phyloP scores from a whole-genome alignment of 2,888 invertebrate genomes.

The Macaria notata region DNA sequence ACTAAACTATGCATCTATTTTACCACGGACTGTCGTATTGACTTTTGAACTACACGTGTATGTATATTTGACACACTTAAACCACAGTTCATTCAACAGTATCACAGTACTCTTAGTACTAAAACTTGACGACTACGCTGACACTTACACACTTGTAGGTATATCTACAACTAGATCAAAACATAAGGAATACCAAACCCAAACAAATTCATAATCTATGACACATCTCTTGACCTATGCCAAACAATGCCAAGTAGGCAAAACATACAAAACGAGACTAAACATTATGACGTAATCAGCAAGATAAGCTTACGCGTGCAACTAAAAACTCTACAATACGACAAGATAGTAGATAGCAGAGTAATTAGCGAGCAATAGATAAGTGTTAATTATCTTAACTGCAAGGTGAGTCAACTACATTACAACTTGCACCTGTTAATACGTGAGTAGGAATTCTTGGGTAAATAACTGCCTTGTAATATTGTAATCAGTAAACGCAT shows the following conservation, averaged over 20 bases:
- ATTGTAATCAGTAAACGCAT: background rate
- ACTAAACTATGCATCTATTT: no score
- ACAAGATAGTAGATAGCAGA: slow-evolving; percentile 13
- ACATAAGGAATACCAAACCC: background rate
- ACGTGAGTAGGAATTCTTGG: slow-evolving; percentile 1
- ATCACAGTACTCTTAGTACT: no score
- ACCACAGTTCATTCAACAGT: no score
- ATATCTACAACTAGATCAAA: no score
- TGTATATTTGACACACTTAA: no score
- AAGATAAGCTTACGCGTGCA: slow-evolving; percentile 6
- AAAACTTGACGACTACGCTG: no score
- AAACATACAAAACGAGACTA: slow-evolving; percentile 3
- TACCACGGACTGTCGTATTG: no score
- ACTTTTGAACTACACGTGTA: no score
- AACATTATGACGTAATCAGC: slow-evolving; percentile 6
- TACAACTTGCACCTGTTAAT: slow-evolving; percentile 3
- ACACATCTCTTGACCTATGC: slow-evolving; percentile 37
- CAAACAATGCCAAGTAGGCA: slow-evolving; percentile 21
- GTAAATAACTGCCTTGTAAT: background rate
- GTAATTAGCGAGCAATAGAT: slow-evolving; percentile 16
- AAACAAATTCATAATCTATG: slow-evolving; percentile 24
- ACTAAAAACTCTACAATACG: background rate
- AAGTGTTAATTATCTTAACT: slow-evolving; percentile 11
- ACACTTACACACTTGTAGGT: no score
- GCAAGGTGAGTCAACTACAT: slow-evolving; percentile 10